These are phyloP conservation scores for Antidorcas marsupialis DNA, from an alignment of 2,113 vertebrate species.

Conservation along the genomic window DNA sequence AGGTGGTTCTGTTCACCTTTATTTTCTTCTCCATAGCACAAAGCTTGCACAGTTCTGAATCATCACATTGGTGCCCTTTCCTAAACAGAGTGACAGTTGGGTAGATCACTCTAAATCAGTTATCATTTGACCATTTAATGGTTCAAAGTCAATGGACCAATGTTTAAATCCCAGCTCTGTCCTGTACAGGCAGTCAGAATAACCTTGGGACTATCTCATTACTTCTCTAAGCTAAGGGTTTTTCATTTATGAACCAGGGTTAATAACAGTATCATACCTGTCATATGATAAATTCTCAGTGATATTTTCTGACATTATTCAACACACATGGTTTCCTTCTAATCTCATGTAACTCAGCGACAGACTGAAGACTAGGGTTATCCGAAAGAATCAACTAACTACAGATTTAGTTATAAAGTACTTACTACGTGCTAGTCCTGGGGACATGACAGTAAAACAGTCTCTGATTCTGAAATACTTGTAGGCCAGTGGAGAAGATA, in stretches of 20 bases:
- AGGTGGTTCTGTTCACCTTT: background rate
- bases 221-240: background rate
- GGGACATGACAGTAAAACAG: background rate
- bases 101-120: background rate
- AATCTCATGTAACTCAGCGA: background rate
- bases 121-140: background rate
- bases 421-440: background rate
- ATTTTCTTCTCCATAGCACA: background rate
- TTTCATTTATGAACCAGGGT: background rate
- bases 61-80: background rate
- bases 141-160: background rate
- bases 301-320: background rate
- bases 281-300: background rate
- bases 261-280: background rate
- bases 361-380: background rate
- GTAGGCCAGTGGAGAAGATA: background rate
- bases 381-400: background rate
- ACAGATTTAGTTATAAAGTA: background rate
- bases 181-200: background rate
- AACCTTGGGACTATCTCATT: background rate
- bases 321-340: background rate
- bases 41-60: background rate
- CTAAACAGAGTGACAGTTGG: background rate
- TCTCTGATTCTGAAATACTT: background rate
- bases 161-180: background rate